Evolutionary conservation across 2,797 vertebrate genomes (phyloP).

Genomic region (Brachyrhaphis roseni): DNA sequence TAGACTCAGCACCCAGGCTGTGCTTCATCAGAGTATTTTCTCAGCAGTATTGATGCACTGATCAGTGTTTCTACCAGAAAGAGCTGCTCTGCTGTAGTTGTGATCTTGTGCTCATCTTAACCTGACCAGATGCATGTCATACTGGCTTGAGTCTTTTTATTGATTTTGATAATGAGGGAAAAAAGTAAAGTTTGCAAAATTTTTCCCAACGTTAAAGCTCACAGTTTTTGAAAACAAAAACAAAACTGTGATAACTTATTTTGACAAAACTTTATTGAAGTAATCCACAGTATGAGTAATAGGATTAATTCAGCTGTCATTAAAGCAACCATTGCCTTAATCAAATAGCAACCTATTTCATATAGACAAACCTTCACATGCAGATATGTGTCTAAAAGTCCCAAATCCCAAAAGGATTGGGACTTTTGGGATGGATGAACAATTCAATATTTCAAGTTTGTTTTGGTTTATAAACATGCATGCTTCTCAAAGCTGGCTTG

Average conservation of each 20-base stretch:
- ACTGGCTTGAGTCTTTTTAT: background rate
- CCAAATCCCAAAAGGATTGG: background rate
- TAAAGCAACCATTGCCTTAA: background rate
- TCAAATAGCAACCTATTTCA: background rate
- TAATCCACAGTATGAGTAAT: background rate
- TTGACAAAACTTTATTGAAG: background rate
- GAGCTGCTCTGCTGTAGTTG: background rate
- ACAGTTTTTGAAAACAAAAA: background rate
- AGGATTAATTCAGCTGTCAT: background rate
- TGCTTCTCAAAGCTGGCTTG: background rate
- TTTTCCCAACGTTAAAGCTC: background rate
- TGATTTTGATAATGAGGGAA: background rate
- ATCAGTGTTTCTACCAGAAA: background rate
- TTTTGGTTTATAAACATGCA: background rate
- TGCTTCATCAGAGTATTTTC: background rate
- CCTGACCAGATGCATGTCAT: background rate
- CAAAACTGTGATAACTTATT: background rate
- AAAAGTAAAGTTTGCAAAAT: background rate
- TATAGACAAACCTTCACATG: background rate
- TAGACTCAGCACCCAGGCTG: no score
- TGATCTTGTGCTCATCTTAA: background rate
- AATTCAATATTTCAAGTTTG: background rate
- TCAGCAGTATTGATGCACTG: background rate
- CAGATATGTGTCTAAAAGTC: background rate
- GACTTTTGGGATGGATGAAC: background rate